Base-by-base conservation (phyloP, 2,797 vertebrate species). In the Urocyon cinereoargenteus region DNA sequence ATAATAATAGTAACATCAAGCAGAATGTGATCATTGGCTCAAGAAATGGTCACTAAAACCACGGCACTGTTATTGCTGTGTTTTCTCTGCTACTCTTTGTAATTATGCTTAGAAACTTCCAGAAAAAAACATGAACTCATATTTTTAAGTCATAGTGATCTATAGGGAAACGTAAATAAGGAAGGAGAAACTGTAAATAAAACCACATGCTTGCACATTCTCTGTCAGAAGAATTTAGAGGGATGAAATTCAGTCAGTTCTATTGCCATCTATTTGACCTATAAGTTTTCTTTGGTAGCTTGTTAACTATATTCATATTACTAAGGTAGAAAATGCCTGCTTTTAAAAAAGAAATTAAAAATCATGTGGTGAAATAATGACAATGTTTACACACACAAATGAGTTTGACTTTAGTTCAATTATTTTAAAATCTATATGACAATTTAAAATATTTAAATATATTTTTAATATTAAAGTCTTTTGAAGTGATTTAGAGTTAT, bases 81-180 rank as follows among this genome's bases (percentile, higher is more conserved):
- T 70, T 89, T 84, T 96, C 55, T 95, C 49, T 90, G 11, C n/a
- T 93, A n/a, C 21, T 53, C 16, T 81, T 75, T 72, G 89, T 75
- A 66, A 89, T 82, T 78, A 66, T 62, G 66, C 9, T 79, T 88
- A 86, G 55, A 53, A 92, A 82, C 73, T 86, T 83, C 22, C 62
- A 73, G 61, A 40, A 61, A 45, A 78, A 77, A 94, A 89, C 57
- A 40, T 28, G 24, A 53, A 31, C 22, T 26, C 53, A 15, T 83
- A 19, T 13, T 91, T 90, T 79, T 40, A 19, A 61, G 61, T 88
- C 28, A 34, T 28, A 68, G 55, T 40, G 9, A 78, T 73, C 6
- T 72, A 12, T 61, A 28, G 11, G 31, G 11, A 81, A 55, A 49
- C 1, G 10, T n/a, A 85, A 84, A 85, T 83, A 86, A 90, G 61